A percentile compares a stretch with the other conserved stretches of the same genome.
Conservation (phyloP, 2,888 invertebrate species). For the Andrena trimmerana region DNA sequence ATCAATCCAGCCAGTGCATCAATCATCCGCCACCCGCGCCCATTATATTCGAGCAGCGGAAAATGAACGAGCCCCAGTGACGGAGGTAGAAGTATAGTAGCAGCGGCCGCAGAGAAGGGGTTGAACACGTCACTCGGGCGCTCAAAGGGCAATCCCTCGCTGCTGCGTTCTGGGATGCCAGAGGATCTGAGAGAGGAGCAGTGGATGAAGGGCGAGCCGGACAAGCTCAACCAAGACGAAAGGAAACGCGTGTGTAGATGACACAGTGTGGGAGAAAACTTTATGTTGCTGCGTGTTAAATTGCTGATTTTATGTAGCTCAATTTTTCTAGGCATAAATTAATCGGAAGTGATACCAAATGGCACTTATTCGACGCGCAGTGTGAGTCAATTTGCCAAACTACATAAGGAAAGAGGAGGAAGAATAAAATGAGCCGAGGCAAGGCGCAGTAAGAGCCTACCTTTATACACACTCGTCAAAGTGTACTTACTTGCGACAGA, state of each 20-base stretch:
- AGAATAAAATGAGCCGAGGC: too few species aligned
- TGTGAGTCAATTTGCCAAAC: too few species aligned
- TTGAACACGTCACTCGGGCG: slow-evolving; percentile 21
- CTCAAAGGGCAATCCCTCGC: slow-evolving; percentile 28
- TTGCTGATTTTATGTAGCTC: too few species aligned
- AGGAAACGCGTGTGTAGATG: not conserved
- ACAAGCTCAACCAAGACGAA: not conserved
- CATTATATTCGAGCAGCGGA: not conserved
- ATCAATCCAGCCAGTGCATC: slow-evolving; percentile 23
- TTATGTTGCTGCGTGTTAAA: too few species aligned
- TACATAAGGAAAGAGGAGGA: too few species aligned
- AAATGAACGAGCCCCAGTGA: slow-evolving; percentile 19
- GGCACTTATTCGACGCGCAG: too few species aligned
- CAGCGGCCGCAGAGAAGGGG: not conserved
- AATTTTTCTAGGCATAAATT: too few species aligned
- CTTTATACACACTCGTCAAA: too few species aligned
- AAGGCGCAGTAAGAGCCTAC: too few species aligned
- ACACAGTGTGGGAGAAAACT: too few species aligned
- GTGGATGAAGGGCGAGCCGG: not conserved
- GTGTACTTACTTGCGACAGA: too few species aligned
- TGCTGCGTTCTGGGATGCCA: not conserved
- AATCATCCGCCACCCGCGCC: slow-evolving; percentile 20
- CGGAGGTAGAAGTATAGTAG: not conserved
- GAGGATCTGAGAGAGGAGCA: not conserved
- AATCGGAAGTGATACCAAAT: too few species aligned